Conservation (phyloP, 1,140 invertebrate genomes). For the Atta colombica region DNA sequence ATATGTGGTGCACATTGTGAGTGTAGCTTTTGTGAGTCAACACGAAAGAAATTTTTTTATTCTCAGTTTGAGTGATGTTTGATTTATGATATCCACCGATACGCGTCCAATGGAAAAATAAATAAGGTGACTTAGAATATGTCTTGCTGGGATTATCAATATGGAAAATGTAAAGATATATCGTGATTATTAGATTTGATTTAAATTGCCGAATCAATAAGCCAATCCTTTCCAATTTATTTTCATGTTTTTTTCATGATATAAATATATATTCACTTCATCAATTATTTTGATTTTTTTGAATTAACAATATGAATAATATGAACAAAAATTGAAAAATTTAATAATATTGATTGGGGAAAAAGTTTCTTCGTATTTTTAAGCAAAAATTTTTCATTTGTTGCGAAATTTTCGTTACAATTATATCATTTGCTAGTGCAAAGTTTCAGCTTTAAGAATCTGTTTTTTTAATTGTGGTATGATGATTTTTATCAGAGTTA, state of each 20-base stretch:
- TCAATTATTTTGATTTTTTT: not conserved
- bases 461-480: too few species aligned
- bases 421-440: too few species aligned
- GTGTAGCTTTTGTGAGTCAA: slow-evolving; percentile 59
- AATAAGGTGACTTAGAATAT: slow-evolving; percentile 24
- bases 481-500: too few species aligned
- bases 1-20: slow-evolving; percentile 70
- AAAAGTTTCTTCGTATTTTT: too few species aligned
- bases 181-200: slow-evolving; percentile 52
- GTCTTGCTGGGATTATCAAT: slow-evolving; percentile 40
- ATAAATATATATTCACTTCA: not conserved
- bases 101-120: not conserved
- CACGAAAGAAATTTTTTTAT: slow-evolving; percentile 61
- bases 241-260: slow-evolving; percentile 10
- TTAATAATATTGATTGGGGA: not conserved
- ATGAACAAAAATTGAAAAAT: not conserved
- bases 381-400: too few species aligned
- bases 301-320: not conserved
- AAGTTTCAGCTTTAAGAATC: too few species aligned
- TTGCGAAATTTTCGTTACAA: too few species aligned
- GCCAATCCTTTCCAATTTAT: slow-evolving; percentile 58
- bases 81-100: slow-evolving; percentile 38
- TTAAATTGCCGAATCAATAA: slow-evolving; percentile 43
- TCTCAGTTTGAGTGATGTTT: slow-evolving; percentile 68
- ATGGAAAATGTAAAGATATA: slow-evolving; percentile 17